These are phyloP conservation scores for Magallana nippona DNA, from an alignment of 2,888 invertebrate species.

Conservation along the genomic window DNA sequence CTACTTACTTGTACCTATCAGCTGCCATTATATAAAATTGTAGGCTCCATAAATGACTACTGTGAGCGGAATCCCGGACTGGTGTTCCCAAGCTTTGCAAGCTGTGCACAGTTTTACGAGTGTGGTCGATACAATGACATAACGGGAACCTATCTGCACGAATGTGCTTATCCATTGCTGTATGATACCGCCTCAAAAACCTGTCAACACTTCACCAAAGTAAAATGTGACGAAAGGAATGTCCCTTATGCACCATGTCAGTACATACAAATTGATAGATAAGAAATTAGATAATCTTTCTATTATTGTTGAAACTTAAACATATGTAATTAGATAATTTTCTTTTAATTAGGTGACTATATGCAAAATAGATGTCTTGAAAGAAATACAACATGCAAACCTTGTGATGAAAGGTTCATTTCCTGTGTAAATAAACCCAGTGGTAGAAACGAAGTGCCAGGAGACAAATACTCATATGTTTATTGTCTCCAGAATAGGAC, in stretches of 20 bases:
- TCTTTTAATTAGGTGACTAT: conserved; percentile 46
- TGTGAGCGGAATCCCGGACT: conserved; percentile 54
- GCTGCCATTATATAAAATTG: neutral
- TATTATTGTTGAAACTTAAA: neutral
- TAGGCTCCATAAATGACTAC: conserved; percentile 45
- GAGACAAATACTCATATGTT: conserved; percentile 36
- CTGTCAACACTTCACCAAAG: conserved; percentile 53
- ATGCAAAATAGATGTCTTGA: conserved; percentile 39
- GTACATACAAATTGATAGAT: conserved; percentile 30
- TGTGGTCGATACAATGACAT: conserved; percentile 45
- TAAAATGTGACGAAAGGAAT: conserved; percentile 53
- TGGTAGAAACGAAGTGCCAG: conserved; percentile 39
- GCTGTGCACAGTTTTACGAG: conserved; percentile 63
- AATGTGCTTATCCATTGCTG: conserved; percentile 59
- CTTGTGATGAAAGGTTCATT: conserved; percentile 38
- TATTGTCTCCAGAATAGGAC: conserved; percentile 44
- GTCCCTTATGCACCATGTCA: conserved; percentile 62
- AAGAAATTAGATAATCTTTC: neutral
- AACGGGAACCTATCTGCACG: conserved; percentile 52
- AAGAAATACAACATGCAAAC: conserved; percentile 36
- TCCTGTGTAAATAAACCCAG: conserved; percentile 41
- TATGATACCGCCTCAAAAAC: conserved; percentile 50
- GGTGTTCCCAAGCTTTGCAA: conserved; percentile 49
- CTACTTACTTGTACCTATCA: too few species aligned
- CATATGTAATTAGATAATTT: neutral